phyloP scores from a whole-genome alignment of 2,888 invertebrate species.

The Parapristionchus giblindavisi region DNA sequence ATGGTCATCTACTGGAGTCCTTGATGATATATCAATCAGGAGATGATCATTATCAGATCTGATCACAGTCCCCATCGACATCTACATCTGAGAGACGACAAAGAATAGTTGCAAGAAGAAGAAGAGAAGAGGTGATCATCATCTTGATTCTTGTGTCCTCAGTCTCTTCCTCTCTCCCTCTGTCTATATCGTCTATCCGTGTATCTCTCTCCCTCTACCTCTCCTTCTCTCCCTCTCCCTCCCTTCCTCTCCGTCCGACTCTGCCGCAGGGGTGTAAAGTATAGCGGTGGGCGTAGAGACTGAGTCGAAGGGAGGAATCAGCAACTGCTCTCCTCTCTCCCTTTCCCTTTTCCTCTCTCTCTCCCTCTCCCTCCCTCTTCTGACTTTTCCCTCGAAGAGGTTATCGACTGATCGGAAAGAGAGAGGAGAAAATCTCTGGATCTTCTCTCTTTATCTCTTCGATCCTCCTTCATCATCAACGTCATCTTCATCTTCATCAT shows the following conservation, averaged over 20 bases:
- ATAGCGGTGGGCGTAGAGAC: constrained; percentile 37
- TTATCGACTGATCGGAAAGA: constrained; percentile 22
- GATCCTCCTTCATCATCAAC: no score
- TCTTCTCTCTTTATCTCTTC: constrained; percentile 22
- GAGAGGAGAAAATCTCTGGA: background rate
- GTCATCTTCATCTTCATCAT: no score
- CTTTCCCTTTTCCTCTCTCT: constrained; percentile 27
- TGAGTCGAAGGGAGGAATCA: constrained; percentile 41
- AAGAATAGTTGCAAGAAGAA: no score
- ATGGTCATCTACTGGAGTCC: no score
- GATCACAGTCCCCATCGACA: no score
- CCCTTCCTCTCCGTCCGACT: background rate
- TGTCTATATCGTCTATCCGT: constrained; percentile 8
- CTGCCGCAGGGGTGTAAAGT: constrained; percentile 32
- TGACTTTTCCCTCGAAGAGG: constrained; percentile 30
- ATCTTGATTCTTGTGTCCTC: no score
- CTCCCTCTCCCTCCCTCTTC: constrained; percentile 5
- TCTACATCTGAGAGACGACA: no score
- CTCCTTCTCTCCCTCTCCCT: constrained; percentile 26
- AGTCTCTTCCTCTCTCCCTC: background rate
- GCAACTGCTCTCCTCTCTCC: constrained; percentile 42
- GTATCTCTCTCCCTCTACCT: constrained; percentile 4
- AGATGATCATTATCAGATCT: no score
- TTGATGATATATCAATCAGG: no score
- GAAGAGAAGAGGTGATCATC: no score